A percentile compares a stretch with the other conserved stretches of the same genome.
Conservation (phyloP, 2,888 invertebrate genomes). For the Biston stratarius region DNA sequence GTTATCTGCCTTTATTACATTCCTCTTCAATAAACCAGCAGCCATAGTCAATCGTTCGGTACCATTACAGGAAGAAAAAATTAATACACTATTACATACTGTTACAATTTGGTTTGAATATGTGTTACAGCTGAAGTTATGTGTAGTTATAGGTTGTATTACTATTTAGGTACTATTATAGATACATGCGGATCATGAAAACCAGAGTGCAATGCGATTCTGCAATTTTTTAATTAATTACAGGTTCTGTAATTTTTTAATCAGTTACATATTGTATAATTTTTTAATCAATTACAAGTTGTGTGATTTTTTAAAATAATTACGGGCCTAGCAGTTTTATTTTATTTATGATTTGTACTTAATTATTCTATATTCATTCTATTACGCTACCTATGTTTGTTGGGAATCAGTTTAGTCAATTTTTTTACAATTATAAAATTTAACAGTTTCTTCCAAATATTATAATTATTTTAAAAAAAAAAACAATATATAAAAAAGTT, state of each 20-base stretch:
- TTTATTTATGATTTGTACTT: conserved; percentile 82
- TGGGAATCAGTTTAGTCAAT: conserved; percentile 76
- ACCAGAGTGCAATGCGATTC: conserved; percentile 83
- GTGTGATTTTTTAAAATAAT: no score
- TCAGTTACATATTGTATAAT: conserved; percentile 68
- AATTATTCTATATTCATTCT: conserved; percentile 78
- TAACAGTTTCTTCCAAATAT: conserved; percentile 3
- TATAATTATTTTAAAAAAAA: no score
- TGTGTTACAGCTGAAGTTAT: conserved; percentile 84
- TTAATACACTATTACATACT: conserved; percentile 84
- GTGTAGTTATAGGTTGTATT: conserved; percentile 81
- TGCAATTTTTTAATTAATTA: conserved; percentile 63
- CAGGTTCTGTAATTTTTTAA: conserved; percentile 64
- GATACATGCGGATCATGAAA: conserved; percentile 83
- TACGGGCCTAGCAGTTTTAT: conserved; percentile 83
- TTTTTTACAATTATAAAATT: conserved; percentile 33
- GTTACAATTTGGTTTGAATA: conserved; percentile 86
- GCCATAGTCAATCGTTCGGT: conserved; percentile 85
- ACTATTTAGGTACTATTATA: conserved; percentile 77
- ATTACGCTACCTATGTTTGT: conserved; percentile 81
- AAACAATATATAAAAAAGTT: background rate
- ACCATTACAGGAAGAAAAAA: conserved; percentile 86
- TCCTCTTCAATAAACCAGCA: conserved; percentile 81
- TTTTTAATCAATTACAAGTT: conserved; percentile 60
- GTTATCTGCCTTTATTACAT: conserved; percentile 86